Base-by-base conservation (phyloP, 2,888 invertebrate genomes). In the Crematogaster levior region DNA sequence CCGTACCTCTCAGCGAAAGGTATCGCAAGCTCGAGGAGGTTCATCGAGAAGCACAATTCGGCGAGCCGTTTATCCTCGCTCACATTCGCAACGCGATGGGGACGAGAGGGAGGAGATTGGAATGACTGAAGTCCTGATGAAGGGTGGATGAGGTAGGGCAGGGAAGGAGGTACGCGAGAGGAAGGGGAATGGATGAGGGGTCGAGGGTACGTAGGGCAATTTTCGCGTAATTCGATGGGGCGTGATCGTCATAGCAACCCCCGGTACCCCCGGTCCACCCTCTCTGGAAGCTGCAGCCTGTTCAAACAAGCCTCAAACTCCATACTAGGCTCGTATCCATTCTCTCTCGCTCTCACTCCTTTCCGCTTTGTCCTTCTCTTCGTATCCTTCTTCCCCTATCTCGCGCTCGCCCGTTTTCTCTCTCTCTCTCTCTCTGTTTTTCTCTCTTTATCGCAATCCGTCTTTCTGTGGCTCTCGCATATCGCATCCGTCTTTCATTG, bases 171-270 rank as follows among this genome's bases (percentile, higher is more conserved):
- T 9, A 3, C 15, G 43, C 40, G 80, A 73, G 80, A n/a, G 72
- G 60, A 21, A 43, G 60, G 74, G 75, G 73, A 66, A 66, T 27
- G 24, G 75, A 65, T 40, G 81, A 81, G 77, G 80, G 73, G 85
- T 85, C 85, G 88, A 91, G 90, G 91, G 92, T 91, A 91, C 92
- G 91, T 90, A 92, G 92, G 92, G 93, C 94, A 94, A 94, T 94
- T 93, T 93, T 93, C 93, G 92, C 92, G 93, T 94, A 94, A 94
- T 94, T 94, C 93, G 93, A 93, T 92, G 93, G 93, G 92, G 93
- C 93, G 93, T 93, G 93, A 94, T 94, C 94, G 94, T 94, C 94
- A 94, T 94, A 94, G 94, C 94, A 94, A 94, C 94, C 92, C 92
- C 91, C 86, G 85, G 85, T 86, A 85, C 86, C 85, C 74, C 82